A percentile compares a stretch with the other conserved stretches of the same genome.
These are phyloP conservation scores for Naso thynnoides DNA, from an alignment of 2,797 vertebrate genomes.

Conservation along the genomic window DNA sequence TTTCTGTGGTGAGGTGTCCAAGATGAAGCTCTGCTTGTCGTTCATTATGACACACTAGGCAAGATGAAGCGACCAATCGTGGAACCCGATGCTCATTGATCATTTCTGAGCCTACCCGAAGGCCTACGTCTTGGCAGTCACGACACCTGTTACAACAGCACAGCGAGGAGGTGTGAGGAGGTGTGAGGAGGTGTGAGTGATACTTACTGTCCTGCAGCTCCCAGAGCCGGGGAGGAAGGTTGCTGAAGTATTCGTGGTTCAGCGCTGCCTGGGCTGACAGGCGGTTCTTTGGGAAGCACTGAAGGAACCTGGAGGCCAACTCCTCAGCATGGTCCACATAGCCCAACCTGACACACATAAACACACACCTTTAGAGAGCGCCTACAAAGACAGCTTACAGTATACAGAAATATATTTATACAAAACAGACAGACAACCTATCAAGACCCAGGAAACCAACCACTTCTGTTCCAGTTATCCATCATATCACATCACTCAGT, in stretches of 20 bases:
- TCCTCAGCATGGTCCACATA: slow-evolving; percentile 95
- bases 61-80: too few relatives aligned
- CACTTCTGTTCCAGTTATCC: too few relatives aligned
- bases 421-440: background rate
- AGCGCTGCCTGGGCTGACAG: slow-evolving; percentile 94
- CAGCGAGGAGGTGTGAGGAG: background rate
- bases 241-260: slow-evolving; percentile 96
- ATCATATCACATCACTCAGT: slow-evolving; percentile 19
- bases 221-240: slow-evolving; percentile 95
- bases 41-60: too few relatives aligned
- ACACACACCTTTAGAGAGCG: slow-evolving; percentile 18
- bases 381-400: background rate
- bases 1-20: too few relatives aligned
- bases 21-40: too few relatives aligned
- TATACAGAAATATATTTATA: background rate
- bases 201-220: slow-evolving; percentile 95
- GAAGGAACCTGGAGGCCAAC: slow-evolving; percentile 95
- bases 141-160: too few relatives aligned
- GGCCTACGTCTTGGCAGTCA: too few relatives aligned
- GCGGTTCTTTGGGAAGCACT: slow-evolving; percentile 98
- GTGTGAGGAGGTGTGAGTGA: background rate
- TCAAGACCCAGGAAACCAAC: background rate
- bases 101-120: too few relatives aligned
- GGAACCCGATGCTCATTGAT: too few relatives aligned
- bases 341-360: slow-evolving; percentile 86